Percentiles rank a stretch among this genome's conserved stretches.
Evolutionary conservation across 1,140 invertebrate species (phyloP).

Genomic region (Thaumatotibia leucotreta): DNA sequence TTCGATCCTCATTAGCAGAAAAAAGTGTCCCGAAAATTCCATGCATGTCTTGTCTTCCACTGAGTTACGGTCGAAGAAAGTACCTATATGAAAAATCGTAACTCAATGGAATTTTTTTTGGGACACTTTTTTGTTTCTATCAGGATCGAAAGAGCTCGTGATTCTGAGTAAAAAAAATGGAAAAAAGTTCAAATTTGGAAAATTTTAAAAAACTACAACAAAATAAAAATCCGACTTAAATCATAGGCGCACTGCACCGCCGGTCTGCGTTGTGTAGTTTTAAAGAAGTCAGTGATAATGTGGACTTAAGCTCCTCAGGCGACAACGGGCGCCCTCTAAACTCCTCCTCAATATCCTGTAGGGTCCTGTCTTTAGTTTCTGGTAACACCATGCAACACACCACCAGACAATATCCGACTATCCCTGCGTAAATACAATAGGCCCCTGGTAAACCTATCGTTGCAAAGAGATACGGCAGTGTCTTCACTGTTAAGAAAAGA

Average conservation of each 20-base stretch:
- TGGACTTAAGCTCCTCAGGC: conserved; percentile 40
- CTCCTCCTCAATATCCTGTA: conserved; percentile 53
- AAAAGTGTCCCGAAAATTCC: too few relatives aligned
- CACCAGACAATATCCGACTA: conserved; percentile 29
- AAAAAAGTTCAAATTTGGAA: too few relatives aligned
- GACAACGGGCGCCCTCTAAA: conserved; percentile 45
- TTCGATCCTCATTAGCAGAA: too few relatives aligned
- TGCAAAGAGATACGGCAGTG: conserved; percentile 32
- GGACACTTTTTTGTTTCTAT: too few relatives aligned
- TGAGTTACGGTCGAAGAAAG: too few relatives aligned
- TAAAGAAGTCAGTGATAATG: conserved; percentile 42
- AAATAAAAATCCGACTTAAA: too few relatives aligned
- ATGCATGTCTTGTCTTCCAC: too few relatives aligned
- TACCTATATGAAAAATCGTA: too few relatives aligned
- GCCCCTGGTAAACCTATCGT: conserved; percentile 36
- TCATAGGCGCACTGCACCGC: conserved; percentile 49
- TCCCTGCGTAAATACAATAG: conserved; percentile 30
- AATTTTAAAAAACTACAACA: too few relatives aligned
- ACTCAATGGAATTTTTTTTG: too few relatives aligned
- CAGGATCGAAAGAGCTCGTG: too few relatives aligned
- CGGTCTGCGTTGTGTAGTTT: conserved; percentile 41
- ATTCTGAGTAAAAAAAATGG: too few relatives aligned
- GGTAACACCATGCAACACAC: conserved; percentile 36
- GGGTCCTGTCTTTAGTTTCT: conserved; percentile 48
- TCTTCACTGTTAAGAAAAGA: conserved; percentile 44